phyloP scores from a whole-genome alignment of 2,888 invertebrate species.

The Lochmaea crataegi region DNA sequence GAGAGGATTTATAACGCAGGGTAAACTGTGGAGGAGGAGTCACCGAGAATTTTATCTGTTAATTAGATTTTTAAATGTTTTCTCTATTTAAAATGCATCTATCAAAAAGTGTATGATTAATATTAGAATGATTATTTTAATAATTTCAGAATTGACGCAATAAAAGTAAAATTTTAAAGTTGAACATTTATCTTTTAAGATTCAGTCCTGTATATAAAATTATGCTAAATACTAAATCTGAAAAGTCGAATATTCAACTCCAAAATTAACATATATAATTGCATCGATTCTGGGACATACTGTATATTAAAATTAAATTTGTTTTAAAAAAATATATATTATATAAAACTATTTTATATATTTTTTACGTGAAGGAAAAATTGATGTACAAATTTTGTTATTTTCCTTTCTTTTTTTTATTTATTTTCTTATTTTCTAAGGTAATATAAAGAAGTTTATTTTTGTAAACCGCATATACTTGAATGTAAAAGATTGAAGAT shows the following conservation, averaged over 20 bases:
- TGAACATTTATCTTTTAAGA: neutral
- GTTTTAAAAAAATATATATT: neutral
- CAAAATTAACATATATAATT: neutral
- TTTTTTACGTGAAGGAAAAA: neutral
- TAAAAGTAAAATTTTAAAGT: neutral
- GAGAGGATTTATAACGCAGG: too few relatives aligned
- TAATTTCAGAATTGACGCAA: neutral
- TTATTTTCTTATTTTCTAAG: slow-evolving; percentile 5
- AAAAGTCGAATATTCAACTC: too few relatives aligned
- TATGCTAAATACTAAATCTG: too few relatives aligned
- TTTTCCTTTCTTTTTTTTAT: slow-evolving; percentile 4
- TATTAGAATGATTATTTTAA: neutral
- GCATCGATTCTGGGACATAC: neutral
- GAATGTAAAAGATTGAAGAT: neutral
- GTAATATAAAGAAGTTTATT: slow-evolving; percentile 1
- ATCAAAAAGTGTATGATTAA: neutral
- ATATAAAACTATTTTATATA: slow-evolving; percentile 9
- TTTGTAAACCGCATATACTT: slow-evolving; percentile 5
- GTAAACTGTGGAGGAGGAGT: too few relatives aligned
- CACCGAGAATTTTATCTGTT: neutral
- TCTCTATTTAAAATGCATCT: neutral
- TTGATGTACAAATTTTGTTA: slow-evolving; percentile 6
- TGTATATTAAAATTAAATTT: slow-evolving; percentile 2
- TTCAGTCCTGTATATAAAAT: too few relatives aligned
- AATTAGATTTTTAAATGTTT: neutral